These are phyloP conservation scores for Linyphia triangularis DNA, from an alignment of 2,888 invertebrate species.

Conservation along the genomic window DNA sequence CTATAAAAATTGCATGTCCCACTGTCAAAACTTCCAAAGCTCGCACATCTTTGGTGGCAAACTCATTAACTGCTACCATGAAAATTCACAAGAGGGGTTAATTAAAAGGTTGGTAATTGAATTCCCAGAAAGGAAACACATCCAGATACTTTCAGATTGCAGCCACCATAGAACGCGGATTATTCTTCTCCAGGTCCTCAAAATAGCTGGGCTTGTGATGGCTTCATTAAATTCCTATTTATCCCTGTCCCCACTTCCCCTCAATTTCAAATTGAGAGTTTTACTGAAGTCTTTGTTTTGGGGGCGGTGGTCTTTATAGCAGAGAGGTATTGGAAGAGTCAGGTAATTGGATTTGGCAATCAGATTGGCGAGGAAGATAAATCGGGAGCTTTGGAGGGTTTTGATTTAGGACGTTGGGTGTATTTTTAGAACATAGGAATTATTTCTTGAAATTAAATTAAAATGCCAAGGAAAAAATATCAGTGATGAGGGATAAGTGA, in stretches of 20 bases:
- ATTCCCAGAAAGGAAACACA: constrained; percentile 12
- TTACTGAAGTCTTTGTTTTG: constrained; percentile 13
- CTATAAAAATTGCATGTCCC: too few species aligned
- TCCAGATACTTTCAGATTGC: constrained; percentile 27
- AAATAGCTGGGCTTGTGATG: neutral
- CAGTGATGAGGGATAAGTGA: too few species aligned
- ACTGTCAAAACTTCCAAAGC: neutral
- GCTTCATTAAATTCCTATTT: constrained; percentile 39
- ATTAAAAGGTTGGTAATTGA: constrained; percentile 51
- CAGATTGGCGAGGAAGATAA: neutral
- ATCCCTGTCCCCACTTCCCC: neutral
- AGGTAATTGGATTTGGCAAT: constrained; percentile 13
- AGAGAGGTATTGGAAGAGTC: constrained; percentile 7
- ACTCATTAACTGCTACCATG: neutral
- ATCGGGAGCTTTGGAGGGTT: neutral
- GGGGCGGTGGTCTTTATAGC: too few species aligned
- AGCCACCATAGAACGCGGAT: neutral
- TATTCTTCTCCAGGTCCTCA: neutral
- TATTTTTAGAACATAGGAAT: neutral
- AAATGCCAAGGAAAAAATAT: too few species aligned
- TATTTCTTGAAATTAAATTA: too few species aligned
- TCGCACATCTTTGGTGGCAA: neutral
- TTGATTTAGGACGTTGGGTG: neutral
- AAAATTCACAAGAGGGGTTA: constrained; percentile 12
- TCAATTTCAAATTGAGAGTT: constrained; percentile 1